phyloP scores from a whole-genome alignment of 2,113 vertebrate species.

The Ceratotherium simum region DNA sequence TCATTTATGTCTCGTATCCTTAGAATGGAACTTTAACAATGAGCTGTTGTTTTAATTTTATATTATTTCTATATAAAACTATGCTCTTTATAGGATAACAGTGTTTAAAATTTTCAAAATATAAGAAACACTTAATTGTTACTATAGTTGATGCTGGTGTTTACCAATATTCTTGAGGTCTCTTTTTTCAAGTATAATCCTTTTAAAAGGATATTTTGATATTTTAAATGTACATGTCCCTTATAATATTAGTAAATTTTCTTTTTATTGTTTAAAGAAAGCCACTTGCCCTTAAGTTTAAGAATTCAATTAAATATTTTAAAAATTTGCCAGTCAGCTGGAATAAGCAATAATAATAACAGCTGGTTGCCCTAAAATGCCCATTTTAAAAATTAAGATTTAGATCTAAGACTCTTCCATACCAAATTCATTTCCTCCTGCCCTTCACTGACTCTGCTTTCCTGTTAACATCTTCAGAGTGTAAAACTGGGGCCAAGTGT shows the following conservation, averaged over 20 bases:
- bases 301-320: constrained; percentile 51
- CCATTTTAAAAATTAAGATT: neutral
- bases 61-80: constrained; percentile 63
- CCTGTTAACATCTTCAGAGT: neutral
- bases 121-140: constrained; percentile 41
- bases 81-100: constrained; percentile 55
- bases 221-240: neutral
- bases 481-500: neutral
- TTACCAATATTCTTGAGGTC: neutral
- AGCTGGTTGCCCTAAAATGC: neutral
- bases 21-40: constrained; percentile 71
- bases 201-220: constrained; percentile 16
- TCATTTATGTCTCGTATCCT: constrained; percentile 74
- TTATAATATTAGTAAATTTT: neutral
- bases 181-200: neutral
- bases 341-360: constrained; percentile 29
- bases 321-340: neutral
- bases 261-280: constrained; percentile 59
- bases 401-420: neutral
- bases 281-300: neutral
- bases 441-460: neutral
- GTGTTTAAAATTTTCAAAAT: constrained; percentile 74
- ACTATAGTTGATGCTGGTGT: neutral
- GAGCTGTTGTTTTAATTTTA: constrained; percentile 77
- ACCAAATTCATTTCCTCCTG: neutral